Percentiles rank a stretch among this genome's conserved stretches.
Evolutionary conservation across 2,888 invertebrate species (phyloP).

Genomic region (Clusia tigrina): DNA sequence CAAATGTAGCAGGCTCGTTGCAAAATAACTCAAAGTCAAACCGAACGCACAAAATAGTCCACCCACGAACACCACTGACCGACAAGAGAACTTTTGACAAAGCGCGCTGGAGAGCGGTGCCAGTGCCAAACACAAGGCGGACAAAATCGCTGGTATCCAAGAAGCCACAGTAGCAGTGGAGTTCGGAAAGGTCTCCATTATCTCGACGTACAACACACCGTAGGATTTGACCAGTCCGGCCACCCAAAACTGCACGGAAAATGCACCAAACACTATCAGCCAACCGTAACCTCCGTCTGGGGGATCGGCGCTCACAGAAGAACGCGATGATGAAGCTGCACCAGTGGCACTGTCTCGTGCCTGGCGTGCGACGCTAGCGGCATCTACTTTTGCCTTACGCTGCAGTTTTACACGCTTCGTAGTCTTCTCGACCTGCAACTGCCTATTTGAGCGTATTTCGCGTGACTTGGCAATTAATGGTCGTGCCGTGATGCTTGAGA

Average conservation of each 20-base stretch:
- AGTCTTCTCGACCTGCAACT: conserved; percentile 40
- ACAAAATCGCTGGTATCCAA: conserved; percentile 82
- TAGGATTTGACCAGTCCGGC: conserved; percentile 83
- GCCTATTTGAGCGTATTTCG: conserved; percentile 66
- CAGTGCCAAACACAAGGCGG: conserved; percentile 78
- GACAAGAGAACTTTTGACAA: conserved; percentile 75
- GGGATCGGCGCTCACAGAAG: conserved; percentile 63
- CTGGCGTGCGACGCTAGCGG: background rate
- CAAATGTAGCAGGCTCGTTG: conserved; percentile 73
- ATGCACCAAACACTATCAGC: conserved; percentile 79
- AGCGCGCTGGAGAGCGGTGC: conserved; percentile 78
- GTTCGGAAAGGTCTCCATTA: conserved; percentile 80
- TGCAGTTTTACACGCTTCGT: conserved; percentile 18
- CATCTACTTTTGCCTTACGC: conserved; percentile 12
- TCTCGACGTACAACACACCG: conserved; percentile 81
- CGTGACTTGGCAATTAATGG: conserved; percentile 76
- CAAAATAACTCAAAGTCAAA: conserved; percentile 75
- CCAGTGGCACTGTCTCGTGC: conserved; percentile 31
- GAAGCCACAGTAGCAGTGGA: conserved; percentile 79
- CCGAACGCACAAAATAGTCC: conserved; percentile 77
- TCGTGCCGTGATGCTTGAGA: conserved; percentile 76
- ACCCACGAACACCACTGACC: conserved; percentile 76
- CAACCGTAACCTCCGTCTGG: conserved; percentile 81
- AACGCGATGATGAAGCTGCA: conserved; percentile 52
- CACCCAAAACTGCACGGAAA: conserved; percentile 83